Base-by-base conservation (phyloP, 2,888 invertebrate species). In the Pandemis corylana region DNA sequence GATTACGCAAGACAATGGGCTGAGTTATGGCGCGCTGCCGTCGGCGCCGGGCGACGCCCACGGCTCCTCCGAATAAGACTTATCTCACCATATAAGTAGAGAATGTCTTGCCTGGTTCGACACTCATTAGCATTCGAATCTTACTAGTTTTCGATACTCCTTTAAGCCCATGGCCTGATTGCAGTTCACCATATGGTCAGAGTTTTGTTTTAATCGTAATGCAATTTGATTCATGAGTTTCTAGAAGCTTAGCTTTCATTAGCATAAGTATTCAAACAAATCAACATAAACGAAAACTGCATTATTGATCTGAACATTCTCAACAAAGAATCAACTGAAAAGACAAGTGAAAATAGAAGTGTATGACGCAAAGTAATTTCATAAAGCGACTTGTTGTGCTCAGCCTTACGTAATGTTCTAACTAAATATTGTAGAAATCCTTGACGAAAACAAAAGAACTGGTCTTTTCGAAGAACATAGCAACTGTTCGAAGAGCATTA, bases 1-100 rank as follows among this genome's bases (percentile, higher is more conserved):
- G 83, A 85, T 93, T 93, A 89, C 90, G 90, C 87, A 93, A 93
- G 90, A 90, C 88, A 89, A 90, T 88, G 81, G 86, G 80, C 81
- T 85, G 88, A 89, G 79, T 86, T 89, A 89, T 85, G 80, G 83
- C 83, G 77, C 78, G 79, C 79, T 78, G 85, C 83, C 82, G 83
- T 80, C 79, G 82, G 76, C 81, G 86, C 85, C 90, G 86, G 88
- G 82, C 85, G 82, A 87, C 93, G 89, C 93, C 92, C 89, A 93
- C 94, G 82, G 77, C 77, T 83, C 81, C 78, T 82, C 83, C 85
- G 79, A 88, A 89, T 89, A 86, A 81, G 88, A 88, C 82, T 86
- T 89, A 92, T 91, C 90, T 86, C 80, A 78, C 92, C 92, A 80
- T 92, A 90, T 92, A 92, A 85, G 91, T 79, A 85, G 89, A 82